Conservation (phyloP, 2,113 vertebrate genomes). For the Lonchura striata region DNA sequence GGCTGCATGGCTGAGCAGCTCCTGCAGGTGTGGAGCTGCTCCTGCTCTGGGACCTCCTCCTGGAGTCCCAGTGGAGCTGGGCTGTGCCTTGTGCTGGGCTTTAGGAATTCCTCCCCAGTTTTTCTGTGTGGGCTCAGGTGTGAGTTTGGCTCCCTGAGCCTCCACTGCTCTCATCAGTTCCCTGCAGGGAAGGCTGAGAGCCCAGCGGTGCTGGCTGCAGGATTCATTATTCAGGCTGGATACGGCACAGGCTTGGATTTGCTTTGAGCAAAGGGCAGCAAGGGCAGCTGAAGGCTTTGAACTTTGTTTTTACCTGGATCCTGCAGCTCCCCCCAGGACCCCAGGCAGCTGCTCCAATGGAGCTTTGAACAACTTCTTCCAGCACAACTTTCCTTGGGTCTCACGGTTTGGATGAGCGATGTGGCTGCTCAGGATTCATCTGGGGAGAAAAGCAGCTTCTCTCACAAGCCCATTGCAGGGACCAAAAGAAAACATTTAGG, state of each 20-base stretch:
- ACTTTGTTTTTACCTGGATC: not conserved
- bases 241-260: not conserved
- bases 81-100: not conserved
- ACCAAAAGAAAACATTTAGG: not conserved
- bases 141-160: not conserved
- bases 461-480: not conserved
- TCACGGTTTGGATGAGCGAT: not conserved
- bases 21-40: not conserved
- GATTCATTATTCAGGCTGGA: not conserved
- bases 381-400: not conserved
- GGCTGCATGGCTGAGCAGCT: accelerated
- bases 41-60: not conserved
- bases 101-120: not conserved
- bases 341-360: not conserved
- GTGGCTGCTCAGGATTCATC: not conserved
- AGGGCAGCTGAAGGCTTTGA: not conserved
- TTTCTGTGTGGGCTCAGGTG: not conserved
- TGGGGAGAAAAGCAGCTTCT: not conserved
- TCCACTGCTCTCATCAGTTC: not conserved
- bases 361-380: not conserved
- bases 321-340: not conserved
- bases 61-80: not conserved
- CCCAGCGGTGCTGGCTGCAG: not conserved
- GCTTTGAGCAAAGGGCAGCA: not conserved
- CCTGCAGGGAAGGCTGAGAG: not conserved